Conservation (phyloP, 2,888 invertebrate genomes). For the Thera britannica region DNA sequence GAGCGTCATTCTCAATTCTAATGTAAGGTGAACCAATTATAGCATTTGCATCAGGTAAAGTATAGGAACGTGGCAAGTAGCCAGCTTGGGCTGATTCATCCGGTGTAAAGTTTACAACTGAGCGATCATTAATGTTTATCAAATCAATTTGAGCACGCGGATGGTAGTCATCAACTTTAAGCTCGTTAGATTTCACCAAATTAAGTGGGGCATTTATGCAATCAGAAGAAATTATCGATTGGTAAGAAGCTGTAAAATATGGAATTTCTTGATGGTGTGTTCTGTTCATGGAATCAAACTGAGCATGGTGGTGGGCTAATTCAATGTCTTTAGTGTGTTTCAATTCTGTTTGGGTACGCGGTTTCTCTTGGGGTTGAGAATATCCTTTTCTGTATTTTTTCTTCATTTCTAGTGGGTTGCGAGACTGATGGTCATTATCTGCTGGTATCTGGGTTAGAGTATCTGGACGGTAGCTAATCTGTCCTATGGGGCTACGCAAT, state of each 20-base stretch:
- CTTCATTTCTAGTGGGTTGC: constrained; percentile 21
- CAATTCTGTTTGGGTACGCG: constrained; percentile 2
- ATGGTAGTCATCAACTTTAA: neutral
- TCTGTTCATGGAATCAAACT: constrained; percentile 5
- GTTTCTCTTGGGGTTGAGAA: constrained; percentile 3
- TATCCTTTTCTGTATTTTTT: constrained; percentile 18
- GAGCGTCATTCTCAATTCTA: neutral
- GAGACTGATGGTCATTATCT: constrained; percentile 4
- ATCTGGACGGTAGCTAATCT: neutral
- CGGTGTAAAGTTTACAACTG: neutral
- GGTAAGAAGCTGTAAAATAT: neutral
- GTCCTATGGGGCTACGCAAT: neutral
- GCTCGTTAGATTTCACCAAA: constrained; percentile 11
- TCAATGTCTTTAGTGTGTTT: constrained; percentile 7
- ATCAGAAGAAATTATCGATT: neutral
- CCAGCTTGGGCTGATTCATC: constrained; percentile 1
- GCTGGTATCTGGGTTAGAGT: neutral
- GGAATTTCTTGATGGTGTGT: neutral
- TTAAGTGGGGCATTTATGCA: constrained; percentile 10
- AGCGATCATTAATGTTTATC: neutral
- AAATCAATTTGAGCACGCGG: constrained; percentile 8
- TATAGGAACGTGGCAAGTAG: neutral
- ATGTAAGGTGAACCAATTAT: neutral
- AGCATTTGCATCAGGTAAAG: neutral
- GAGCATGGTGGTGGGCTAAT: neutral